These are phyloP conservation scores for Myotis myotis DNA, from an alignment of 2,797 vertebrate species.

Conservation along the genomic window DNA sequence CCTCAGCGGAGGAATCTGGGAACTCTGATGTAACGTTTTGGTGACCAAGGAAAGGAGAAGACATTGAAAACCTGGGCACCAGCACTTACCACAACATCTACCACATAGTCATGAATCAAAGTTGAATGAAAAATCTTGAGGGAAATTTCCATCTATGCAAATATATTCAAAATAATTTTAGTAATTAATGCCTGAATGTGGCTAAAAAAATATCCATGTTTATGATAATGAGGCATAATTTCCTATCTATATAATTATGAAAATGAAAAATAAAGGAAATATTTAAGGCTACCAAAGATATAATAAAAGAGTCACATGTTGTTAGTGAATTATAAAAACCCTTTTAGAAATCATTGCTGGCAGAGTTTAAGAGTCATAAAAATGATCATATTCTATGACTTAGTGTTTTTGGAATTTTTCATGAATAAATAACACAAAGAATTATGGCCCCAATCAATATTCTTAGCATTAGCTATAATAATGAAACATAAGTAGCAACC, in stretches of 20 bases:
- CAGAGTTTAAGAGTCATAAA: background rate
- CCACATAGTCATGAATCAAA: background rate
- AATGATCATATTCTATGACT: background rate
- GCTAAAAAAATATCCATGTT: background rate
- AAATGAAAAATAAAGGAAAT: conserved; percentile 16
- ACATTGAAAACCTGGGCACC: background rate
- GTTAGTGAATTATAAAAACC: background rate
- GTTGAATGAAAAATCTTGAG: background rate
- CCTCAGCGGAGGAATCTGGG: background rate
- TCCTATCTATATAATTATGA: background rate
- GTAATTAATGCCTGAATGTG: background rate
- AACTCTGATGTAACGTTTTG: background rate
- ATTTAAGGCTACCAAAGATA: background rate
- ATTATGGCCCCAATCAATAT: background rate
- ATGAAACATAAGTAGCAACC: conserved; percentile 2
- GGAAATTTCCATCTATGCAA: background rate
- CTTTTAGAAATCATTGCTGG: conserved; percentile 12
- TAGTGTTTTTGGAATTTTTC: conserved; percentile 52
- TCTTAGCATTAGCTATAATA: conserved; percentile 9
- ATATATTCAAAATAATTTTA: background rate
- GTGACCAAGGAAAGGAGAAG: background rate
- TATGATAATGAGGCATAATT: background rate
- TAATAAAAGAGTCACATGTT: background rate
- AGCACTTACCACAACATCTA: background rate
- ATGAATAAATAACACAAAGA: conserved; percentile 38